Evolutionary conservation across 2,888 invertebrate species (phyloP).

Genomic region (Epirrhoe tristata): DNA sequence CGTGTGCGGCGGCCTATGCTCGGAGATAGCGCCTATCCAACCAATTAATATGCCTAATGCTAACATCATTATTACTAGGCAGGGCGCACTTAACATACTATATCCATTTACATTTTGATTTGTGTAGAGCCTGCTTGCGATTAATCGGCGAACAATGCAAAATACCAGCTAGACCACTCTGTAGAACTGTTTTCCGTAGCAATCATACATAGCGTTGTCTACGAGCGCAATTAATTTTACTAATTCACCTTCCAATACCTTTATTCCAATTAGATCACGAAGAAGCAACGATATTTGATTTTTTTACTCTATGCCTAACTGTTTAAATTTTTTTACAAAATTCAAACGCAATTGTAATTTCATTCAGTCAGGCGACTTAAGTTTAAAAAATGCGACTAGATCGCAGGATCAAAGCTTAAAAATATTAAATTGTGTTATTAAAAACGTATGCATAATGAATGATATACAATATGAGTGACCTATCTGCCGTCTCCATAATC

Average conservation of each 20-base stretch:
- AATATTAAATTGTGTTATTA: too few species aligned
- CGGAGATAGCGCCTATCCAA: slow-evolving; percentile 78
- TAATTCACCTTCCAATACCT: neutral
- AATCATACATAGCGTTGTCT: neutral
- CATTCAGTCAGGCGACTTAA: too few species aligned
- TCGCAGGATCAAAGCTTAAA: too few species aligned
- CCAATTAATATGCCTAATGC: slow-evolving; percentile 86
- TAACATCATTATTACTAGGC: slow-evolving; percentile 85
- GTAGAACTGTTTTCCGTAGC: neutral
- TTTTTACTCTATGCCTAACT: too few species aligned
- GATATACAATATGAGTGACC: slow-evolving; percentile 7
- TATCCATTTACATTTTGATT: slow-evolving; percentile 85
- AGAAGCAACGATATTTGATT: too few species aligned
- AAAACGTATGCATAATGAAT: too few species aligned
- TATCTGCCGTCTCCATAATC: slow-evolving; percentile 26
- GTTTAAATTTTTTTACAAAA: neutral
- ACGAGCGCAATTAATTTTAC: neutral
- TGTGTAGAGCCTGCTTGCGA: slow-evolving; percentile 79
- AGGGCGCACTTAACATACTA: slow-evolving; percentile 83
- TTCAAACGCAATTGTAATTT: neutral
- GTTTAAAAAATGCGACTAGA: too few species aligned
- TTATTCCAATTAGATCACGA: too few species aligned
- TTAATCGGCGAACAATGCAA: slow-evolving; percentile 75
- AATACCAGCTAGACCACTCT: slow-evolving; percentile 23
- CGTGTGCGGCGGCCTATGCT: slow-evolving; percentile 66